Evolutionary conservation across 2,888 invertebrate genomes (phyloP).

Genomic region (Boloria selene): DNA sequence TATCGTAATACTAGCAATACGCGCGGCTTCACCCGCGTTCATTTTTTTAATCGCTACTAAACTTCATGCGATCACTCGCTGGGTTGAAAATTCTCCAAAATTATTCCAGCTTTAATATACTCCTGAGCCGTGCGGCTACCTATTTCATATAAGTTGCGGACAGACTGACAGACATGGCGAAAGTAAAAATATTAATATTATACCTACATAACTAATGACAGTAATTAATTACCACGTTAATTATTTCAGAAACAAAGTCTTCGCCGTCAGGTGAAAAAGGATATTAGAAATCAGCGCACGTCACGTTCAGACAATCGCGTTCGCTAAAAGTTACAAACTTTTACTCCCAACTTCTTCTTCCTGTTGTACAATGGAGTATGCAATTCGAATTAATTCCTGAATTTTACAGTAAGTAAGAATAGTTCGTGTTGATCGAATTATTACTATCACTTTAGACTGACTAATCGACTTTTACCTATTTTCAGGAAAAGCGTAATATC

Average conservation of each 20-base stretch:
- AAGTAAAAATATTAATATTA: too few species aligned
- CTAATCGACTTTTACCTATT: too few species aligned
- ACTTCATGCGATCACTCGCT: too few species aligned
- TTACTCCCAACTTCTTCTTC: slow-evolving; percentile 40
- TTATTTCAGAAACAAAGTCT: slow-evolving; percentile 13
- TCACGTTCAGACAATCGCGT: slow-evolving; percentile 21
- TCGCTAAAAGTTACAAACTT: slow-evolving; percentile 37
- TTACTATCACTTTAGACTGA: neutral
- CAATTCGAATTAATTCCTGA: slow-evolving; percentile 44
- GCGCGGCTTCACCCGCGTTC: too few species aligned
- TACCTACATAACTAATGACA: neutral
- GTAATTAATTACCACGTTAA: neutral
- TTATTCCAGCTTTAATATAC: too few species aligned
- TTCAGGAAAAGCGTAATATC: too few species aligned
- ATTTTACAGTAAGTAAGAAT: slow-evolving; percentile 16
- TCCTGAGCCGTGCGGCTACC: too few species aligned
- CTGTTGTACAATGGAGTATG: slow-evolving; percentile 52
- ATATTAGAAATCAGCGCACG: slow-evolving; percentile 22
- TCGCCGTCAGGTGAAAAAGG: slow-evolving; percentile 9
- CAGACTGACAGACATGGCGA: too few species aligned
- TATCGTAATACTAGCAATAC: too few species aligned
- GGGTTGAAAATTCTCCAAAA: too few species aligned
- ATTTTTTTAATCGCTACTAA: too few species aligned
- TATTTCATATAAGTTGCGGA: too few species aligned
- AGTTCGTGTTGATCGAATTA: slow-evolving; percentile 1